These are phyloP conservation scores for Ethmia dodecea DNA, from an alignment of 2,888 invertebrate genomes.

Conservation along the genomic window DNA sequence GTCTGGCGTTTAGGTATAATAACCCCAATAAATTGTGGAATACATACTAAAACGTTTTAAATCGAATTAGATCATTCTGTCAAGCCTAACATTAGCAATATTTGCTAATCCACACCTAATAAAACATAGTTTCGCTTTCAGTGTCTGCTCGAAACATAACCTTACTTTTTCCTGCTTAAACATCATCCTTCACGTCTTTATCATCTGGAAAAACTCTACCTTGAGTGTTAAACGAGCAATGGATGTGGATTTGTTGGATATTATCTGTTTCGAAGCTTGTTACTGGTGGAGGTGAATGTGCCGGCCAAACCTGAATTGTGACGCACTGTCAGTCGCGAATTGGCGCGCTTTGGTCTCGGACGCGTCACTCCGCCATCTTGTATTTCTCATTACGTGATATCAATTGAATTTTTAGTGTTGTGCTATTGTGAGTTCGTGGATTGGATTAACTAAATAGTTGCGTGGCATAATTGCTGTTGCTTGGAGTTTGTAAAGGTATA, in stretches of 20 bases:
- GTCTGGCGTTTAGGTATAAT: too few relatives aligned
- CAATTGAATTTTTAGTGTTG: conserved; percentile 31
- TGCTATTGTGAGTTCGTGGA: conserved; percentile 31
- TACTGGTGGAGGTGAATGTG: conserved; percentile 4
- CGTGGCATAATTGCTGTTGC: too few relatives aligned
- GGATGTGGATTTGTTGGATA: conserved; percentile 2
- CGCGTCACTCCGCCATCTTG: conserved; percentile 22
- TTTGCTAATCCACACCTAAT: conserved; percentile 12
- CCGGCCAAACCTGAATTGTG: conserved; percentile 5
- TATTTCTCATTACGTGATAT: conserved; percentile 16
- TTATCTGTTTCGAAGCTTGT: conserved; percentile 1
- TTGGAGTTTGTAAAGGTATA: too few relatives aligned
- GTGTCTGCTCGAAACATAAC: neutral
- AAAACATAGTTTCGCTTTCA: conserved; percentile 7
- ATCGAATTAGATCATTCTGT: too few relatives aligned
- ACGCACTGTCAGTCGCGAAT: conserved; percentile 42
- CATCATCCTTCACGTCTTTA: neutral
- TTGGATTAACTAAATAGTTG: conserved; percentile 31
- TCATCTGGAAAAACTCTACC: neutral
- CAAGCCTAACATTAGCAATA: too few relatives aligned
- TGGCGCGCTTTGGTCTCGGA: conserved; percentile 44
- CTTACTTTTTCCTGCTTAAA: neutral
- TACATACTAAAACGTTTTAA: too few relatives aligned
- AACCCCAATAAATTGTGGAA: too few relatives aligned
- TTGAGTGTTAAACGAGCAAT: conserved; percentile 1